phyloP scores from a whole-genome alignment of 2,113 vertebrate species.

The Ctenomys sociabilis region DNA sequence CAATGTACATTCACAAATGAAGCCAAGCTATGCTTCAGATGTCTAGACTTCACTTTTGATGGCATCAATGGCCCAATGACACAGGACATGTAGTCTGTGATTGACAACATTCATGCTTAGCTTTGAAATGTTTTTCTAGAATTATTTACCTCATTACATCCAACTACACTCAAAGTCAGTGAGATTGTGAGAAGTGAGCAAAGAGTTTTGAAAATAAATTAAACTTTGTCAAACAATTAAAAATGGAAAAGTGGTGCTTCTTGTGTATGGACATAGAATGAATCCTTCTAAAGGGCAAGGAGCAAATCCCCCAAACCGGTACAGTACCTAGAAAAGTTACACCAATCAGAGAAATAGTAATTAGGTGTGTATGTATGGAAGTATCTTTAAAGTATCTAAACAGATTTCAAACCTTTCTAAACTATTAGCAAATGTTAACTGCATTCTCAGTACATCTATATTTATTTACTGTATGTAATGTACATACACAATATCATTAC shows the following conservation, averaged over 20 bases:
- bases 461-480: background rate
- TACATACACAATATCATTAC: background rate
- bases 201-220: constrained; percentile 29
- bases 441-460: background rate
- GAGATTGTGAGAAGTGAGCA: background rate
- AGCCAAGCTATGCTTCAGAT: background rate
- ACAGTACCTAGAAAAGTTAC: background rate
- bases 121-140: constrained; percentile 53
- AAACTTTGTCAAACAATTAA: background rate
- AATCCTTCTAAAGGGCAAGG: background rate
- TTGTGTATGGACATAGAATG: background rate
- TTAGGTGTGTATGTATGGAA: background rate
- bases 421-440: background rate
- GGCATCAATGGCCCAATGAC: background rate
- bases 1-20: background rate
- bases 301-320: background rate
- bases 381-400: background rate
- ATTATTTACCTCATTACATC: background rate
- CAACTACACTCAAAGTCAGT: background rate
- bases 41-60: background rate
- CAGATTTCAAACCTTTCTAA: constrained; percentile 15
- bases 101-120: background rate
- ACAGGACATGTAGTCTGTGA: background rate
- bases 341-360: background rate
- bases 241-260: background rate